These are phyloP conservation scores for Siniperca knerii DNA, from an alignment of 2,113 vertebrate species.

Conservation along the genomic window DNA sequence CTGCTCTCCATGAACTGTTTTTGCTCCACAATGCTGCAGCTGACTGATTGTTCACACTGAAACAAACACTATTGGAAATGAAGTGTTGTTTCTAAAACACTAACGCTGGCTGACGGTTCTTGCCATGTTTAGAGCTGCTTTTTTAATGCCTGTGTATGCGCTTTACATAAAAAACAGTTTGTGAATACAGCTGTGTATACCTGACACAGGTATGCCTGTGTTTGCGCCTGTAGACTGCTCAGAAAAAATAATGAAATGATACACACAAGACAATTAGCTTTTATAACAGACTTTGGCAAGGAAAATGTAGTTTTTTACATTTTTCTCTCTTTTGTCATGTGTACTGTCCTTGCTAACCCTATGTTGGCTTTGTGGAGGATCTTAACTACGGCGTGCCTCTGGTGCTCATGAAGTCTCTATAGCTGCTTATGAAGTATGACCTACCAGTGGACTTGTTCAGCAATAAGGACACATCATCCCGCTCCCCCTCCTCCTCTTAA, in stretches of 20 bases:
- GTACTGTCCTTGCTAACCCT: too few species aligned
- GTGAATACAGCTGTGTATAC: background rate
- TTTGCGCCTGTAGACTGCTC: background rate
- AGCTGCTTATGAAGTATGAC: background rate
- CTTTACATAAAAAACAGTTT: background rate
- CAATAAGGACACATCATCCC: conserved; percentile 27
- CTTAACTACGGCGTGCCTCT: background rate
- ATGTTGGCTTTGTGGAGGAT: background rate
- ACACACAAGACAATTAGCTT: background rate
- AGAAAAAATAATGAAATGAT: background rate
- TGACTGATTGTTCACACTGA: conserved; percentile 10
- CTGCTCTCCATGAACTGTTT: conserved; percentile 18
- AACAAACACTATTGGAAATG: conserved; percentile 1
- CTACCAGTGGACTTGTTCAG: background rate
- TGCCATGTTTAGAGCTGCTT: conserved; percentile 18
- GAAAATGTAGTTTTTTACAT: background rate
- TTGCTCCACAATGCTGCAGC: conserved; percentile 13
- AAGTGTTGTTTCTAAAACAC: conserved; percentile 27
- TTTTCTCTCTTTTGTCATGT: background rate
- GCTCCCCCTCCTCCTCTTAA: conserved; percentile 1
- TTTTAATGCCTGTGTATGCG: background rate
- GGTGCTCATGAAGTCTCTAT: background rate
- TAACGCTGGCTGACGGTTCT: background rate
- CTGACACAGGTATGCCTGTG: too few species aligned
- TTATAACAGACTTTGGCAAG: background rate